These are phyloP conservation scores for Andrena trimmerana DNA, from an alignment of 2,888 invertebrate species.

Conservation along the genomic window DNA sequence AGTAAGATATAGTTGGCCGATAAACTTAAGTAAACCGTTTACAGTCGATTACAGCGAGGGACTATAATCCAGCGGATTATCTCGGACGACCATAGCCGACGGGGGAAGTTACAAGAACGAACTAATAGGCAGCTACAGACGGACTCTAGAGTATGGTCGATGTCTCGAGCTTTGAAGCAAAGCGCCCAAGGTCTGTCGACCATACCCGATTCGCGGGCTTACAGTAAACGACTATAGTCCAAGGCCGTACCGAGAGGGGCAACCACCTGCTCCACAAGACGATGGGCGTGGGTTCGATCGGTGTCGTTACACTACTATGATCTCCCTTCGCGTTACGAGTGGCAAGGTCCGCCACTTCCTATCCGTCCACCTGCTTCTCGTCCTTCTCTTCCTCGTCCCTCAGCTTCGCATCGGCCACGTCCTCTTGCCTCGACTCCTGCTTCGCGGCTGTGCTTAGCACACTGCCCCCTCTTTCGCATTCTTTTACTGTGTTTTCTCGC, in stretches of 20 bases:
- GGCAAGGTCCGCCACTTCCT: neutral
- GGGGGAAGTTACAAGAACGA: neutral
- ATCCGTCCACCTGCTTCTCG: constrained; percentile 30
- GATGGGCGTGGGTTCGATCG: constrained; percentile 19
- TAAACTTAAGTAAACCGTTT: constrained; percentile 6
- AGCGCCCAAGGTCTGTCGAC: constrained; percentile 14
- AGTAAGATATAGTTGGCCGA: neutral
- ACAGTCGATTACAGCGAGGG: neutral
- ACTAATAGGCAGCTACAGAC: neutral
- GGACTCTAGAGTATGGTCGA: constrained; percentile 9
- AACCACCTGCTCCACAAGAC: constrained; percentile 58
- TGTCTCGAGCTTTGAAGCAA: neutral
- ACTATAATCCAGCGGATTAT: neutral
- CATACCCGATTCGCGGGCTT: constrained; percentile 11
- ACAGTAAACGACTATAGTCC: constrained; percentile 28
- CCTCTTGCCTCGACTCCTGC: neutral
- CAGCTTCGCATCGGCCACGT: neutral
- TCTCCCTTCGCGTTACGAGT: neutral
- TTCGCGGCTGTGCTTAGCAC: constrained; percentile 8
- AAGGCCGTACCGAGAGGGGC: constrained; percentile 56
- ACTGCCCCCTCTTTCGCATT: constrained; percentile 16
- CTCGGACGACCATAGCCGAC: constrained; percentile 17
- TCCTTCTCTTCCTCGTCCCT: constrained; percentile 10
- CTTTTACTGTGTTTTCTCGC: constrained; percentile 14
- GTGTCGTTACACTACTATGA: constrained; percentile 33